Evolutionary conservation across 2,113 vertebrate genomes (phyloP), one percentile per base, ranked within the genome.

Genomic region (Alaudala cheleensis): DNA sequence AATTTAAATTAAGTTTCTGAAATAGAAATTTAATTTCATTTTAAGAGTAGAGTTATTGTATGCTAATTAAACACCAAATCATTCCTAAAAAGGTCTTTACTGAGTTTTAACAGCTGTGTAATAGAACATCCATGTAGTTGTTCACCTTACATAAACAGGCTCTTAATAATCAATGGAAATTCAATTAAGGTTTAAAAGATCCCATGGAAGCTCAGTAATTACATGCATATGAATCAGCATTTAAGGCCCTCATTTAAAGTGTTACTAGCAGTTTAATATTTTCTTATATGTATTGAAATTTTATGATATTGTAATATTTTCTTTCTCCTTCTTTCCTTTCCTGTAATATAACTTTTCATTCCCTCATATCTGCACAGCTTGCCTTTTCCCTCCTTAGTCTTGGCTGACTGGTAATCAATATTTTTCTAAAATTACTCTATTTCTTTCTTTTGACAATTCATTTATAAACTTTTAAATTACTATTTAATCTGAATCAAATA

Each of bases 11-110:
- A 95, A 96, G 88, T 65, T 78, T 80, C 87, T 95, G 56, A 89
- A 96, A 92, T 87, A 92, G 77, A 78, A 40, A 87, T 91, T 97
- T 94, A 92, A 97, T 97, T 97, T 95, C 72, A 71, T 74, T 95
- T 97, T 96, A 97, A 96, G 85, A 93, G 69, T 94, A 93, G 51
- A 95, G 60, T 54, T 64, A 82, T 70, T 72, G 73, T 91, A 51
- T 88, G 67, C 66, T 95, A 96, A 96, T 95, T 96, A 95, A 95
- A 97, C 92, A 94, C 77, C 77, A 80, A 96, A 78, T 65, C 80
- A 72, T 79, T 93, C 92, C 81, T 92, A 86, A 90, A 95, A 87
- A 77, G 88, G 79, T 93, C 73, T 96, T 97, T 92, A 78, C 86
- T 62, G 70, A 81, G 67, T 29, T 82, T 94, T 92, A 93, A 79